These are phyloP conservation scores for Synanthedon tipuliformis DNA, from an alignment of 2,888 invertebrate genomes.

Conservation along the genomic window DNA sequence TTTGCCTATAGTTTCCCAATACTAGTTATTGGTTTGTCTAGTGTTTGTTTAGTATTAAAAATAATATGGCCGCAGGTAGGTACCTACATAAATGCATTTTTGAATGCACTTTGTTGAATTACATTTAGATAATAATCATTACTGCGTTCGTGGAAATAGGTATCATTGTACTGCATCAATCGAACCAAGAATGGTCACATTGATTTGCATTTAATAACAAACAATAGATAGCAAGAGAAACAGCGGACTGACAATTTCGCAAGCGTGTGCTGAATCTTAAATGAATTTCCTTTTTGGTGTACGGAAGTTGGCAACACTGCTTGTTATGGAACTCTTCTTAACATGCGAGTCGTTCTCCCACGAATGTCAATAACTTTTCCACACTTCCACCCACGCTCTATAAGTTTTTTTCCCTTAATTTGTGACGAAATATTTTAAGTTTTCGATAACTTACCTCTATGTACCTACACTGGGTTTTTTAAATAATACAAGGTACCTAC, in stretches of 20 bases:
- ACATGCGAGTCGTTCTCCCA: slow-evolving; percentile 32
- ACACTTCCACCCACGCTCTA: background rate
- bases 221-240: slow-evolving; percentile 34
- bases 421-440: too few species aligned
- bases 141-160: slow-evolving; percentile 1
- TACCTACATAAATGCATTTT: background rate
- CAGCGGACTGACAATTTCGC: slow-evolving; percentile 30
- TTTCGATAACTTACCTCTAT: too few species aligned
- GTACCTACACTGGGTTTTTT: too few species aligned
- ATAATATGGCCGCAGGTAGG: background rate
- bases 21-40: too few species aligned
- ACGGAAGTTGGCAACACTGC: slow-evolving; percentile 45
- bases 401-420: too few species aligned
- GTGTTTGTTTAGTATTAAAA: too few species aligned
- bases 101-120: background rate
- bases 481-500: too few species aligned
- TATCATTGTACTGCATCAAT: slow-evolving; percentile 1
- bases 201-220: slow-evolving; percentile 30
- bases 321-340: slow-evolving; percentile 35
- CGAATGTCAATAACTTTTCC: slow-evolving; percentile 38
- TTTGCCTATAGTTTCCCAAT: too few species aligned
- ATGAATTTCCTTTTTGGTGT: slow-evolving; percentile 58
- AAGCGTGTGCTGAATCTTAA: slow-evolving; percentile 44
- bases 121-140: background rate
- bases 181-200: background rate